Evolutionary conservation across 2,113 vertebrate species (phyloP), one percentile per base, ranked within the genome.

Genomic region (Herpailurus yagouaroundi): DNA sequence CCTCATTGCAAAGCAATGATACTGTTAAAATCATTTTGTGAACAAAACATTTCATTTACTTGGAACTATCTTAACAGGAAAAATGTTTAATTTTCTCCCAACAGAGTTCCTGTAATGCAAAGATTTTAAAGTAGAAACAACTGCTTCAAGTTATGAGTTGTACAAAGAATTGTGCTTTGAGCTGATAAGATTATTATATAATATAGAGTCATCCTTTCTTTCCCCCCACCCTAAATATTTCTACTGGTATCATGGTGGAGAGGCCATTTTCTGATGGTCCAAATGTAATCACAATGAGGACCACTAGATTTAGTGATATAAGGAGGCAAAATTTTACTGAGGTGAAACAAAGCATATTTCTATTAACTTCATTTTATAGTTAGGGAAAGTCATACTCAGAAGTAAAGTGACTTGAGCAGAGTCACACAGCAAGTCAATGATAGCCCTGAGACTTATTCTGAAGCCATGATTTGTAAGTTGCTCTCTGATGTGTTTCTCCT

Each of bases 101-200:
- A 76, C 33, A 66, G 27, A 94, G 94, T 96, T 97, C 27, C 73
- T 92, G 11, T 90, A 85, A 91, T 33, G 23, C 45, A 87, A 90
- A 94, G 25, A 81, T 64, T 92, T 95, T 88, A 91, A 96, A 97
- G 41, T 71, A 92, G 97, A 96, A 94, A 88, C 84, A 97, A 95
- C 41, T 91, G 31, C 84, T 97, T 95, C 36, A 90, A 84, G 71
- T 89, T 96, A 92, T 23, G 41, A 91, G 9, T 87, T 85, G 68
- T 71, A 23, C 21, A 88, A 95, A 79, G 45, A 73, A 82, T 71
- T 69, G 14, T 63, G 31, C 31, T 74, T 52, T 91, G 76, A 36
- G 38, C 23, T 95, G 33, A 57, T 86, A 84, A 94, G 68, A 71
- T 33, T 88, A 48, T 50, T 86, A n/a, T 13, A 80, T 90, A 63